Base-by-base conservation (phyloP, 2,888 invertebrate genomes). In the Gortyna flavago region DNA sequence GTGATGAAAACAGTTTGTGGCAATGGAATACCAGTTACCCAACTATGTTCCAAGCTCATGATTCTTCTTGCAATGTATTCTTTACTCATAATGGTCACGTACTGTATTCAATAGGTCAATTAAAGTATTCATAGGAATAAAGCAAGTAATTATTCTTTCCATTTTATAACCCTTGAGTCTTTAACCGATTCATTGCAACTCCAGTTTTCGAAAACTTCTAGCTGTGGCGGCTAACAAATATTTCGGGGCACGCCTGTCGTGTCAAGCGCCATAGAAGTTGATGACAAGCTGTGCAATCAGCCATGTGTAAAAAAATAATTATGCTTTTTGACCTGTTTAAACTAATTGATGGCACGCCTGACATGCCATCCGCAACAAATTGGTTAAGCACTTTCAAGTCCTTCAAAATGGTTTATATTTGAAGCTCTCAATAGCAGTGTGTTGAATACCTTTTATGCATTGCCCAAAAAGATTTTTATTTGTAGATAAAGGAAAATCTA, bases 31-130 rank as follows among this genome's bases (percentile, higher is more conserved):
- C 76, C 0, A 92, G 93, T 66, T 91, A 91, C 67, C 93, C 90
- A 0, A 91, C 84, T 72, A 93, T 94, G 91, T 96, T 96, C 80
- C 95, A 95, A 81, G 90, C 95, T 1, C 95, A 95, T 74, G 92
- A 95, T 77, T 92, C 92, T 9, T 94, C 95, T 2, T 92, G 90
- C 77, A 96, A 91, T 86, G 87, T 95, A 57, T 95, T 96, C 76
- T 93, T 95, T 69, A 93, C 92, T 54, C 85, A 89, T 7, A 85
- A 90, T 71, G 83, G 82, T n/a, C 87, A 92, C 77, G 85, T 81
- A 13, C 76, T 94, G 68, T 93, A 94, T 87, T 93, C 92, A 75
- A 89, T 95, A 64, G 95, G 95, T 57, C 93, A 95, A 94, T 90
- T 96, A 93, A 96, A 95, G 85, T 96, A 94, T 93, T 91, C 95